Evolutionary conservation across 2,113 vertebrate species (phyloP).

Genomic region (Ondatra zibethicus): DNA sequence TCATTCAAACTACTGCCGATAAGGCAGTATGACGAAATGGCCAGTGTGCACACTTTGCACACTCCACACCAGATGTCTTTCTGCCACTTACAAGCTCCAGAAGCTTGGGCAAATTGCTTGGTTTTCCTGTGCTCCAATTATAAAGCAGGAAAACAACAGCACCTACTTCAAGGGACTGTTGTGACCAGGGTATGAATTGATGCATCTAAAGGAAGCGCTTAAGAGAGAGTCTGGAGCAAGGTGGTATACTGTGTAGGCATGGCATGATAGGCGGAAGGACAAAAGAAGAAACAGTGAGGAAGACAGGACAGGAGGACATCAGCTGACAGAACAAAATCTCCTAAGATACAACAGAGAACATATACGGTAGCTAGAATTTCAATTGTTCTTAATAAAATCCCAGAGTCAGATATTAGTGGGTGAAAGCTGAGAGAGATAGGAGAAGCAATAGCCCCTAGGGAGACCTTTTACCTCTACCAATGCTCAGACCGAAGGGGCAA

Average conservation of each 20-base stretch:
- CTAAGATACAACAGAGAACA: conserved; percentile 4
- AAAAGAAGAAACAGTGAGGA: conserved; percentile 42
- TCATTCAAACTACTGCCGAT: background rate
- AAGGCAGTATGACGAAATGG: background rate
- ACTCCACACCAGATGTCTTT: background rate
- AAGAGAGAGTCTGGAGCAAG: background rate
- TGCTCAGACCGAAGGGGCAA: too few relatives aligned
- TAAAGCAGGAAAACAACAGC: background rate
- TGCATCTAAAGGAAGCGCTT: background rate
- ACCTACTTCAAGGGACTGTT: background rate
- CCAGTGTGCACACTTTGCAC: background rate
- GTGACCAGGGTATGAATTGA: conserved; percentile 1
- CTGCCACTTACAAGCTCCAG: background rate
- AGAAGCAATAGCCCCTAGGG: too few relatives aligned
- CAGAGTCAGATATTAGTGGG: too few relatives aligned
- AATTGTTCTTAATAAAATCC: too few relatives aligned
- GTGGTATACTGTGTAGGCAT: background rate
- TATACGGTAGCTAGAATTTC: too few relatives aligned
- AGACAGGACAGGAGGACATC: background rate
- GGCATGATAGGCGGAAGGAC: background rate
- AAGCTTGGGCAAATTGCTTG: conserved; percentile 17
- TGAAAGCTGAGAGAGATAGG: too few relatives aligned
- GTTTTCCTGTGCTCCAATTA: conserved; percentile 22
- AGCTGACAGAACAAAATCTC: background rate
- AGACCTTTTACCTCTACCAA: too few relatives aligned